Percentiles rank a stretch among this genome's conserved stretches.
Evolutionary conservation across 2,113 vertebrate species (phyloP).

Genomic region (Suricata suricatta): DNA sequence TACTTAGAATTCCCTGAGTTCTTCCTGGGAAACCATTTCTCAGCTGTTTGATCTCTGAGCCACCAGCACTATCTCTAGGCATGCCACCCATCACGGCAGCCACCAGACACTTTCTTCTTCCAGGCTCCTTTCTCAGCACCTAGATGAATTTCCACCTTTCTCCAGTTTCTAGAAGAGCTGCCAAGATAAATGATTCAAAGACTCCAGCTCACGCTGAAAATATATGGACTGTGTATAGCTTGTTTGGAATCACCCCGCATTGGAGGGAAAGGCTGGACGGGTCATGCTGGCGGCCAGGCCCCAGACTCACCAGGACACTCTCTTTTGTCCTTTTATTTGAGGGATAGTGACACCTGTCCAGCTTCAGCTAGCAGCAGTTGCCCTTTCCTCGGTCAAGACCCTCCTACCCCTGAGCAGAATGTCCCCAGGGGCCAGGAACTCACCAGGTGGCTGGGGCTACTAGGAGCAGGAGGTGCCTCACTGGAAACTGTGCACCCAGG

Average conservation of each 20-base stretch:
- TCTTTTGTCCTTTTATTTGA: background rate
- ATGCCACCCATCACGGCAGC: constrained; percentile 63
- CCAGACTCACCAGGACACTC: background rate
- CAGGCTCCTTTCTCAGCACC: constrained; percentile 58
- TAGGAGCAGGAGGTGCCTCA: background rate
- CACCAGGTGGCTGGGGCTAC: background rate
- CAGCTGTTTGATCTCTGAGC: constrained; percentile 89
- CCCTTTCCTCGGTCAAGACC: background rate
- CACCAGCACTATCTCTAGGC: constrained; percentile 84
- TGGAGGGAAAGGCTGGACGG: background rate
- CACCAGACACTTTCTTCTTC: constrained; percentile 52
- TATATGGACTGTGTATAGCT: background rate
- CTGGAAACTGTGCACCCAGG: background rate
- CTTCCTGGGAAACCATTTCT: constrained; percentile 86
- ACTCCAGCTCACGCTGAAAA: constrained; percentile 24
- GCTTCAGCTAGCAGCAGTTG: background rate
- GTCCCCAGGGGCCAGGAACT: background rate
- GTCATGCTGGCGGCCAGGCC: background rate
- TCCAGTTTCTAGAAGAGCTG: constrained; percentile 69
- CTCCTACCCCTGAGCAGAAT: background rate
- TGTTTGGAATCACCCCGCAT: background rate
- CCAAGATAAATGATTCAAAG: constrained; percentile 72
- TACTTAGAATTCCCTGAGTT: constrained; percentile 85
- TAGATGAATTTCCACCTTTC: constrained; percentile 77
- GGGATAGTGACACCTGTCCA: background rate